These are phyloP conservation scores for Bufo gargarizans DNA, from an alignment of 2,113 vertebrate species.

Conservation along the genomic window DNA sequence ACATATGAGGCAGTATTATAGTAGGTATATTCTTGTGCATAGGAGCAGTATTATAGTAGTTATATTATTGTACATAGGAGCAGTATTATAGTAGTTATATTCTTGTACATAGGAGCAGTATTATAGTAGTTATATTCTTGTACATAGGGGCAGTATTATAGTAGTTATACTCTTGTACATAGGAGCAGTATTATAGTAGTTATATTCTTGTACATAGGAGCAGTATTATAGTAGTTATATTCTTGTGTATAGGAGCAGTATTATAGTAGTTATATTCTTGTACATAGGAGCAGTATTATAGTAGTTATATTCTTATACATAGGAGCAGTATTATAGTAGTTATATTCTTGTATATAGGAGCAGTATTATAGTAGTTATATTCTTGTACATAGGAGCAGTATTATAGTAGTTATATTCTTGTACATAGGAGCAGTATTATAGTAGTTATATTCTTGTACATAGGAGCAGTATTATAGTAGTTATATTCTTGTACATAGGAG, in stretches of 20 bases:
- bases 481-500: not conserved
- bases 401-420: slow-evolving; percentile 55
- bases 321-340: slow-evolving; percentile 2
- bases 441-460: slow-evolving; percentile 7
- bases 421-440: not conserved
- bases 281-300: not conserved
- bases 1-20: not conserved
- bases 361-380: not conserved
- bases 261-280: slow-evolving; percentile 3
- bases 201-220: not conserved
- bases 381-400: not conserved
- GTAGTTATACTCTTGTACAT: not conserved
- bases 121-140: not conserved
- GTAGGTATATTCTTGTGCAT: not conserved
- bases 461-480: slow-evolving; percentile 7
- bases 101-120: not conserved
- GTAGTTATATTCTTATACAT: not conserved
- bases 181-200: not conserved
- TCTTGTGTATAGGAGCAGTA: not conserved
- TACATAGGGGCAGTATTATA: not conserved
- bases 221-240: slow-evolving; percentile 10
- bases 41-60: not conserved
- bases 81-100: not conserved
- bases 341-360: not conserved
- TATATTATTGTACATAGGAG: not conserved